Conservation (phyloP, 2,113 vertebrate species). For the Pyxicephalus adspersus region DNA sequence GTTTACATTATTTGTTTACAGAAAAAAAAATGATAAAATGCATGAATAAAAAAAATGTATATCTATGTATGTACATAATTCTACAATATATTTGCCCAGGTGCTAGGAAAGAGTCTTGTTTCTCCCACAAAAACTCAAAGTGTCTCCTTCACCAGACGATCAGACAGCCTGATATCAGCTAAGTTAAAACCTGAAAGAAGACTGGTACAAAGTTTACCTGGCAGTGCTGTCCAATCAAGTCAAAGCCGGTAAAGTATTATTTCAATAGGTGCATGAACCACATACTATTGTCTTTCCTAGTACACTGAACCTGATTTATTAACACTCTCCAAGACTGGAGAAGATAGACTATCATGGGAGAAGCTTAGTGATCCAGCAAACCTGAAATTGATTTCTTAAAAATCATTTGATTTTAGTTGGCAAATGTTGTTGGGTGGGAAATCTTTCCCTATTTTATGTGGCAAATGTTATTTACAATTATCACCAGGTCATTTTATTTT, state of each 20-base stretch:
- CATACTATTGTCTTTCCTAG: not conserved
- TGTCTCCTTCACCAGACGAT: not conserved
- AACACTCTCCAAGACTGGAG: too few relatives aligned
- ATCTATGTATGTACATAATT: not conserved
- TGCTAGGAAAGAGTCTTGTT: conserved; percentile 50
- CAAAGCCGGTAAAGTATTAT: not conserved
- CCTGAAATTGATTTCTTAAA: too few relatives aligned
- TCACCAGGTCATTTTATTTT: too few relatives aligned
- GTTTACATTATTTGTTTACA: too few relatives aligned
- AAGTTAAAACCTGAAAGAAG: conserved; percentile 11
- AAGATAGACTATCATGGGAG: too few relatives aligned
- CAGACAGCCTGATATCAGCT: conserved; percentile 15
- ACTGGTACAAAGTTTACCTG: conserved; percentile 23
- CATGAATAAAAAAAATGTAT: too few relatives aligned
- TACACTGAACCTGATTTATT: too few relatives aligned
- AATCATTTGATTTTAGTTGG: too few relatives aligned
- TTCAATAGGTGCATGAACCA: not conserved
- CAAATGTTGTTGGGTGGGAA: too few relatives aligned
- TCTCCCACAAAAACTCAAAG: conserved; percentile 47
- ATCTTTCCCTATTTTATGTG: too few relatives aligned
- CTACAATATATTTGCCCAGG: conserved; percentile 31
- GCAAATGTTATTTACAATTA: too few relatives aligned
- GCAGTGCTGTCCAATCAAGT: not conserved
- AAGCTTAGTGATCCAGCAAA: too few relatives aligned
- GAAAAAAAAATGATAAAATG: not conserved